Base-by-base conservation (phyloP, 2,888 invertebrate species). In the Cerastoderma edule region DNA sequence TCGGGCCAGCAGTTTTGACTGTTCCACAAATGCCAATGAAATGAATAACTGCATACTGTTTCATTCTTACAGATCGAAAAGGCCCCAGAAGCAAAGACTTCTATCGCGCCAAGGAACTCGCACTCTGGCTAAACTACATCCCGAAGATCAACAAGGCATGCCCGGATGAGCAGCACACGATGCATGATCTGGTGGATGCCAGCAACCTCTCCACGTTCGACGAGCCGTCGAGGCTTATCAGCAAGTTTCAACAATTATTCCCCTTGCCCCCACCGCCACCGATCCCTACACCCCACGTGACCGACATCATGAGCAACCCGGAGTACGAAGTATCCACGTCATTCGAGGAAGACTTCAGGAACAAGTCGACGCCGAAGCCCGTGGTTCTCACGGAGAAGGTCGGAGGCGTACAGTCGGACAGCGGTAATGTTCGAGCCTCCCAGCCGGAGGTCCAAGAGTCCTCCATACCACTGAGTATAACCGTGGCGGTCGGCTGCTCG, bases 71-170 rank as follows among this genome's bases (percentile, higher is more conserved):
- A 67, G 67, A 35, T 24, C 50, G 33, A 6, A 72, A 69, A 64
- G 97, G 98, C 92, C 96, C 97, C 0, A 97, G 97, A 92, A 93
- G 97, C 83, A 97, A 97, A 92, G 97, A 97, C 88, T 98, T 98
- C 94, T 98, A 98, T 93, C 95, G 98, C 83, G 98, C 98, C 1
- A 98, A 98, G 93, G 97, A 98, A 83, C 94, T 98, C 68, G 98
- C 98, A 0, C 97, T 98, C 93, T 99, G 99, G 99, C 93, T 98
- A 74, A 97, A 98, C 90, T 94, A 98, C 66, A 97, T 99, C 74
- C 98, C 98, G 39, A 98, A 98, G 91, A 95, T 96, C 84, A 94
- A 97, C 93, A 95, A 96, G 84, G 96, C 96, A 0, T 97, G 97
- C 90, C 95, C 96, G 0, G 96, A 96, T 87, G 95, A 96, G 78